Base-by-base conservation (phyloP, 2,888 invertebrate species). In the Merodon equestris region DNA sequence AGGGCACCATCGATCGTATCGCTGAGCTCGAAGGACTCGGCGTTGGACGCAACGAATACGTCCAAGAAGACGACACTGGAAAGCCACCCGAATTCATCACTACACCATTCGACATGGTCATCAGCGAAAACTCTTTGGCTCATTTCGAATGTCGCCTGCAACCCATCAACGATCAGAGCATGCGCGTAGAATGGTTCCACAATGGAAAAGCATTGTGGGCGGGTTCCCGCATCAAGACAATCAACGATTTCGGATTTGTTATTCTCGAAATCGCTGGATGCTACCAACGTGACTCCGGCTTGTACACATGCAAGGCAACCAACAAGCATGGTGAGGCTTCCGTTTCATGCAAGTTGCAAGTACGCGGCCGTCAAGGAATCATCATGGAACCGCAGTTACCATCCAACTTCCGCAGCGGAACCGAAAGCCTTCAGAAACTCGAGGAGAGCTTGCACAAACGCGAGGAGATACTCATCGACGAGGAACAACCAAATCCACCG, bases 121-220 rank as follows among this genome's bases (percentile, higher is more conserved):
- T 97, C 47, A 91, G 92, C 9, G 97, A 98, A 90, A 97, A 97
- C 85, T 93, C 95, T 4, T 91, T 97, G 74, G 97, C 97, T 53
- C 96, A 97, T 89, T 97, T 97, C 85, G 97, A 98, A 89, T 97
- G 97, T 85, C 93, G 96, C 66, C 90, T 97, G 68, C 93, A 94
- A 82, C 97, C 97, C 14, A 92, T 97, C 13, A 96, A 96, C 85
- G 97, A 97, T 88, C 95, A 96, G 4, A 96, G 96, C 85, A 95
- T 97, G 94, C 91, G 95, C 83, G 96, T 97, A 10, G 98, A 98
- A 89, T 99, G 98, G 98, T 98, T 93, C 93, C 97, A 97, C 86
- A 97, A 99, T 87, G 98, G 97, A 47, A 95, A 97, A 88, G 94
- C 97, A 2, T 91, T 99, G 75, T 92, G 95, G 88, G 94, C 96